Evolutionary conservation across 1,140 invertebrate species (phyloP).

Genomic region (Drosophila biarmipes): DNA sequence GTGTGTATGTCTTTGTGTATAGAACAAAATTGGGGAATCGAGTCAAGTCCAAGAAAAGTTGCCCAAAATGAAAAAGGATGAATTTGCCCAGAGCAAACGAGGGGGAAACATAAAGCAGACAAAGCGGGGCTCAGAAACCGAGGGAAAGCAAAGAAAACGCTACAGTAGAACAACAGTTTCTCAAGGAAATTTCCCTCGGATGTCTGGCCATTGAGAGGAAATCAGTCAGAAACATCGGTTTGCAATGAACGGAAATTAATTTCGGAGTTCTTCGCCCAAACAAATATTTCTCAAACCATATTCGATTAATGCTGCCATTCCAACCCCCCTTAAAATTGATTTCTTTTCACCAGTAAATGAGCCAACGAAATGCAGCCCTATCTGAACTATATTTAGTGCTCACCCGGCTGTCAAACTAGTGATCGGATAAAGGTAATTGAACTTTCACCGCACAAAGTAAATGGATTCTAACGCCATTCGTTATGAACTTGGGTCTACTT

Average conservation of each 20-base stretch:
- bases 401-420: conserved; percentile 1
- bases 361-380: conserved; percentile 2
- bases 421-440: conserved; percentile 41
- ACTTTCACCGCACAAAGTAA: conserved; percentile 52
- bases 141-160: conserved; percentile 20
- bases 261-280: conserved; percentile 21
- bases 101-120: conserved; percentile 23
- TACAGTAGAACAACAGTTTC: conserved; percentile 39
- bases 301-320: conserved; percentile 17
- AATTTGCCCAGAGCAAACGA: conserved; percentile 36
- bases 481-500: conserved; percentile 37
- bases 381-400: conserved; percentile 37
- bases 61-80: conserved; percentile 33
- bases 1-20: conserved; percentile 41
- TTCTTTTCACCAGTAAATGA: background rate
- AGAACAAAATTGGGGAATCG: conserved; percentile 66
- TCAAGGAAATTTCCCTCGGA: conserved; percentile 31
- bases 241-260: conserved; percentile 27
- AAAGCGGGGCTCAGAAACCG: conserved; percentile 3
- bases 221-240: conserved; percentile 23
- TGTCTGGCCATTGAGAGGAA: conserved; percentile 30
- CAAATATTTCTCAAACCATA: conserved; percentile 6
- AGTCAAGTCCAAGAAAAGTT: conserved; percentile 50
- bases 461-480: conserved; percentile 48
- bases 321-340: conserved; percentile 6